Evolutionary conservation across 2,888 invertebrate genomes (phyloP).

Genomic region (Antheraea assamensis): DNA sequence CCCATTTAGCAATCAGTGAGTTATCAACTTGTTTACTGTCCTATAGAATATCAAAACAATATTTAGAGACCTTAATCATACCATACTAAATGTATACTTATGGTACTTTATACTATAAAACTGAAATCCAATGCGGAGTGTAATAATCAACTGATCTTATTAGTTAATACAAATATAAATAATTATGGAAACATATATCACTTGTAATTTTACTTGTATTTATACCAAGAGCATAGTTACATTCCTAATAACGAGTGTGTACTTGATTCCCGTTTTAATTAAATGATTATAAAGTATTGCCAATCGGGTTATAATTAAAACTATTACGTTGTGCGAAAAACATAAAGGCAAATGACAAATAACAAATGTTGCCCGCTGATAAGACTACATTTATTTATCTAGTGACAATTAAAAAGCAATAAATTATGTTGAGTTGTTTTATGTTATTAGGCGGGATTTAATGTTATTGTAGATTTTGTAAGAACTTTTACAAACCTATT

Average conservation of each 20-base stretch:
- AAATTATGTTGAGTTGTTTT: background rate
- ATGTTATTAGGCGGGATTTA: background rate
- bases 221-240: too few species aligned
- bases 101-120: background rate
- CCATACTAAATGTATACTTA: background rate
- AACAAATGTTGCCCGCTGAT: background rate
- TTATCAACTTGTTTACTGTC: background rate
- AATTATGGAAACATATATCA: background rate
- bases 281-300: background rate
- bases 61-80: background rate
- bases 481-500: background rate
- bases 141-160: background rate
- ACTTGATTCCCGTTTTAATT: background rate
- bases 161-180: background rate
- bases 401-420: slow-evolving; percentile 14
- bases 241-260: background rate
- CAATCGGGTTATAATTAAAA: background rate
- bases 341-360: slow-evolving; percentile 9
- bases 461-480: background rate
- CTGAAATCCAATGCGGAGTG: background rate
- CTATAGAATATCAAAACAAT: background rate
- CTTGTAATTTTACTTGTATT: background rate
- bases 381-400: slow-evolving; percentile 14
- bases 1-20: background rate
- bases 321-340: slow-evolving; percentile 1